phyloP scores from a whole-genome alignment of 2,113 vertebrate genomes.

The Perca flavescens region DNA sequence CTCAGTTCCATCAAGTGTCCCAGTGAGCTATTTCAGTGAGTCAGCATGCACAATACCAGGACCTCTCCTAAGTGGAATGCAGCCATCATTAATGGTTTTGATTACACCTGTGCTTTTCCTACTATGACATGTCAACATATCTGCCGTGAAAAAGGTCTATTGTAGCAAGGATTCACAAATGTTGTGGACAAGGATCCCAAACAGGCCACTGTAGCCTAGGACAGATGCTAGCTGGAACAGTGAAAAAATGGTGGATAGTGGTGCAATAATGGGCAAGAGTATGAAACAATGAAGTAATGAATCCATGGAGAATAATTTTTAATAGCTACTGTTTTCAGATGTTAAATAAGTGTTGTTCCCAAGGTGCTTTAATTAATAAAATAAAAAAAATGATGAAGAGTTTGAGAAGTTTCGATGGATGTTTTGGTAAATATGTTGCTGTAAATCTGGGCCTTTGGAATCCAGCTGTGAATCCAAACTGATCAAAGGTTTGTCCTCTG shows the following conservation, averaged over 20 bases:
- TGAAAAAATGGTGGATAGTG: too few species aligned
- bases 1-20: too few species aligned
- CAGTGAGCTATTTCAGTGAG: too few species aligned
- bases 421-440: not conserved
- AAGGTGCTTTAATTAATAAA: not conserved
- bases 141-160: not conserved
- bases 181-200: not conserved
- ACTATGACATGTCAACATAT: too few species aligned
- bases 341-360: not conserved
- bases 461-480: not conserved
- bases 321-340: not conserved
- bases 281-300: not conserved
- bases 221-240: too few species aligned
- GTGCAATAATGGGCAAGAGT: not conserved
- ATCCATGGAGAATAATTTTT: not conserved
- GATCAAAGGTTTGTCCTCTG: not conserved
- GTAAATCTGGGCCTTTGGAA: not conserved
- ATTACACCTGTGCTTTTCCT: too few species aligned
- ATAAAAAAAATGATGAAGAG: not conserved
- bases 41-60: too few species aligned
- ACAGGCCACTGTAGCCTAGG: not conserved
- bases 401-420: not conserved
- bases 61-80: too few species aligned
- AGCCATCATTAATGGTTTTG: too few species aligned
- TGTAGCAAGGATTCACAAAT: not conserved